Percentiles rank a stretch among this genome's conserved stretches.
These are phyloP conservation scores for Auanema freiburgensis DNA, from an alignment of 2,888 invertebrate genomes.

Conservation along the genomic window DNA sequence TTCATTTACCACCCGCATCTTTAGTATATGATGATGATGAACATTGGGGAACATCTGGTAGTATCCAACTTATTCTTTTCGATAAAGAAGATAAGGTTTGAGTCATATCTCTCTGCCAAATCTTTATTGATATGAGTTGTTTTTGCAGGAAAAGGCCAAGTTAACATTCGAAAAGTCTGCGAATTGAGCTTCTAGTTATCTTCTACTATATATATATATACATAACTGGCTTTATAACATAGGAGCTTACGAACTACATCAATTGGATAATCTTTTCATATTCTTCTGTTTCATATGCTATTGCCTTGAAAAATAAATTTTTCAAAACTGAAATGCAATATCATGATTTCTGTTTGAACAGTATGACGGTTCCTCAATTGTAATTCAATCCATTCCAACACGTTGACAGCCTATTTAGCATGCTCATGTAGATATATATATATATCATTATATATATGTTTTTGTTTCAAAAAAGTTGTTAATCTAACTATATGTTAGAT, in stretches of 20 bases:
- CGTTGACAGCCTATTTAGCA: no score
- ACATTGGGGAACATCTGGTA: constrained; percentile 51
- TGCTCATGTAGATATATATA: no score
- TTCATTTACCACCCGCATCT: constrained; percentile 60
- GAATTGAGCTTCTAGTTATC: background rate
- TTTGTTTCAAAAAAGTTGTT: no score
- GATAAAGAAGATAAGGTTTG: background rate
- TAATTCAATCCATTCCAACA: no score
- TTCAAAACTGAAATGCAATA: background rate
- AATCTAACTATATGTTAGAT: no score
- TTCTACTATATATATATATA: background rate
- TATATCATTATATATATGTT: no score
- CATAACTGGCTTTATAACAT: no score
- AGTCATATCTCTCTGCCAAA: no score
- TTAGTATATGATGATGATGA: constrained; percentile 63
- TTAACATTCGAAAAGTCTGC: background rate
- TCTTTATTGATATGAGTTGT: background rate
- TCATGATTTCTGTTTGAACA: background rate
- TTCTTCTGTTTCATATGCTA: no score
- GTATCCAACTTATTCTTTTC: background rate
- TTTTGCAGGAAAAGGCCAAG: background rate
- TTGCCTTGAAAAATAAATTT: background rate
- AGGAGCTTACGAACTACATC: background rate
- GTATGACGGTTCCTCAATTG: background rate
- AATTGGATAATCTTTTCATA: no score